Evolutionary conservation across 2,888 invertebrate species (phyloP).

Genomic region (Clusia tigrina): DNA sequence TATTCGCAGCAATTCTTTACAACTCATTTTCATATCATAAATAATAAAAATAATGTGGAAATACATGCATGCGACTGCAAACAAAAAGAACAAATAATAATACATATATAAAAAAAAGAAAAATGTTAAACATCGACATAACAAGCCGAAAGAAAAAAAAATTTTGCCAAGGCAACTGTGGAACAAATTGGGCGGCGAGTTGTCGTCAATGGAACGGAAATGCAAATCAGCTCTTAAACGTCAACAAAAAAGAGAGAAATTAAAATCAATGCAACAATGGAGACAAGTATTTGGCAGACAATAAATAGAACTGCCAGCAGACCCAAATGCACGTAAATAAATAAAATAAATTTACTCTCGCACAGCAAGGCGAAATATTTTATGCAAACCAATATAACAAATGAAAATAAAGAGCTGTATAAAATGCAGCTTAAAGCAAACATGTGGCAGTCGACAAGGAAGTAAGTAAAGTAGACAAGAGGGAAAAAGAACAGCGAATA

Average conservation of each 20-base stretch:
- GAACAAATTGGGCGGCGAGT: slow-evolving; percentile 2
- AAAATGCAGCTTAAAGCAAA: too few relatives aligned
- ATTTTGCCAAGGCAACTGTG: background rate
- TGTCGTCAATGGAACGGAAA: slow-evolving; percentile 8
- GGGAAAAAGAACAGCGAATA: too few relatives aligned
- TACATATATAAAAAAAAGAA: background rate
- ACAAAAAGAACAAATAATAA: background rate
- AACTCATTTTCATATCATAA: background rate
- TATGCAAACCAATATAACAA: too few relatives aligned
- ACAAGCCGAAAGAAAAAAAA: background rate
- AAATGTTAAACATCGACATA: slow-evolving; percentile 3
- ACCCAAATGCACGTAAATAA: too few relatives aligned
- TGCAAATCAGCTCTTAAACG: slow-evolving; percentile 1
- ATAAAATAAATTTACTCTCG: too few relatives aligned
- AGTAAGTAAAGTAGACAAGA: too few relatives aligned
- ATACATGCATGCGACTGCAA: background rate
- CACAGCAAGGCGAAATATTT: too few relatives aligned
- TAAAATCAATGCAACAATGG: slow-evolving; percentile 1
- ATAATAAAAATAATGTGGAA: background rate
- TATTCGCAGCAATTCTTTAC: background rate
- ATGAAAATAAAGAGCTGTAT: too few relatives aligned
- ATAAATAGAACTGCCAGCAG: background rate
- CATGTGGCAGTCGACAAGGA: too few relatives aligned
- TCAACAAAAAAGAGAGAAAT: background rate
- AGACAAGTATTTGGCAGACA: slow-evolving; percentile 1